These are phyloP conservation scores for Oncopodura yosiiana DNA, from an alignment of 1,140 invertebrate species.

Conservation along the genomic window DNA sequence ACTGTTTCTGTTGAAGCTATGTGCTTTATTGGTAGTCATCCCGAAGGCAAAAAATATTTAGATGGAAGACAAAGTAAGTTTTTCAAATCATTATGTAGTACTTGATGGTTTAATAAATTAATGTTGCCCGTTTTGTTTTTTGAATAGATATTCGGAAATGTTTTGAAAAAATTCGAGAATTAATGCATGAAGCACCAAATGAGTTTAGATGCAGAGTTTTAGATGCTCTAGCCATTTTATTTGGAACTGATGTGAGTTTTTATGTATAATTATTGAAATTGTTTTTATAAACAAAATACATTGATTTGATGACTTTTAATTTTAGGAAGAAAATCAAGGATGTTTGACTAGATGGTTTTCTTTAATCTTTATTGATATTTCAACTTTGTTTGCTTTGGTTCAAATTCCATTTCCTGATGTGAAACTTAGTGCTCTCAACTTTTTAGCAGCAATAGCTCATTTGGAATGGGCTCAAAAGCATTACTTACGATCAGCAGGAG, in stretches of 20 bases:
- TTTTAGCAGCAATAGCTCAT: constrained; percentile 24
- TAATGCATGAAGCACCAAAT: constrained; percentile 15
- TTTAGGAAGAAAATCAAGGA: constrained; percentile 17
- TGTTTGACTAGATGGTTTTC: constrained; percentile 24
- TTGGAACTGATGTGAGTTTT: constrained; percentile 27
- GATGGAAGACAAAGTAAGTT: background rate
- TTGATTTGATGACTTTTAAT: constrained; percentile 9
- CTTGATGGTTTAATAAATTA: background rate
- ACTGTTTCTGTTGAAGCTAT: constrained; percentile 28
- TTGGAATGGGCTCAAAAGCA: constrained; percentile 34
- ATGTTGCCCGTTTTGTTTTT: background rate
- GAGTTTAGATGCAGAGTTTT: constrained; percentile 27
- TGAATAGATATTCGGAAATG: constrained; percentile 15
- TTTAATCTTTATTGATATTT: constrained; percentile 21
- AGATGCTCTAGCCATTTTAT: constrained; percentile 26
- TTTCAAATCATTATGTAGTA: background rate
- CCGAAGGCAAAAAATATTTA: constrained; percentile 25
- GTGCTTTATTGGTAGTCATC: constrained; percentile 26
- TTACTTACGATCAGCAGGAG: constrained; percentile 26
- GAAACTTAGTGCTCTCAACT: constrained; percentile 21
- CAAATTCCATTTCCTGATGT: constrained; percentile 34
- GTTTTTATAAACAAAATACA: constrained; percentile 4
- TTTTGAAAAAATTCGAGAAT: constrained; percentile 20
- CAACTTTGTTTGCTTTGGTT: constrained; percentile 27
- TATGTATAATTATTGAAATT: background rate